A percentile compares a stretch with the other conserved stretches of the same genome.
Evolutionary conservation across 2,113 vertebrate genomes (phyloP).

Genomic region (Abramis brama): DNA sequence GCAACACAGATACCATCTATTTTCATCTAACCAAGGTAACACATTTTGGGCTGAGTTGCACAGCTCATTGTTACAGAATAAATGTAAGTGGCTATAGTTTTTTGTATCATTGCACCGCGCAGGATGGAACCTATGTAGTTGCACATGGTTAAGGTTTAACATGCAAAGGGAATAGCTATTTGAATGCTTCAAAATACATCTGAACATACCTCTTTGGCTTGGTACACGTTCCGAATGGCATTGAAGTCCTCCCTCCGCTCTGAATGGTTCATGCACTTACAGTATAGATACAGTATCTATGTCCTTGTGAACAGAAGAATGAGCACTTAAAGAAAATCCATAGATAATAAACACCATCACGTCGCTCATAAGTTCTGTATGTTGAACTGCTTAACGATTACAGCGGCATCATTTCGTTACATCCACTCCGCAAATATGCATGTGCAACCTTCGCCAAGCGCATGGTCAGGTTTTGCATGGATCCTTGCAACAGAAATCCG

Average conservation of each 20-base stretch:
- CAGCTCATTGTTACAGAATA: neutral
- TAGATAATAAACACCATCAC: conserved; percentile 21
- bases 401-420: conserved; percentile 43
- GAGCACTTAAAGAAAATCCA: conserved; percentile 43
- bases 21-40: neutral
- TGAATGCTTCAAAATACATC: neutral
- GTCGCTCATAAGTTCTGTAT: neutral
- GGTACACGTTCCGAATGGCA: conserved; percentile 56
- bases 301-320: conserved; percentile 38
- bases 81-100: neutral
- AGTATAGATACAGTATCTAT: conserved; percentile 10
- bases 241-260: conserved; percentile 40
- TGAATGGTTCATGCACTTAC: conserved; percentile 32
- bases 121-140: neutral
- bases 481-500: conserved; percentile 58
- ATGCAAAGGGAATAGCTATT: neutral
- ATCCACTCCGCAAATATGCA: conserved; percentile 58
- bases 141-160: neutral
- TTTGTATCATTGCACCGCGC: neutral
- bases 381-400: conserved; percentile 40
- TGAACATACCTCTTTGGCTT: conserved; percentile 74
- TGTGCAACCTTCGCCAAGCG: conserved; percentile 54
- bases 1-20: neutral
- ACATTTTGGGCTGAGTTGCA: neutral
- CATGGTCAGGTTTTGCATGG: conserved; percentile 63